phyloP scores from a whole-genome alignment of 2,888 invertebrate species.

The Allacma fusca region DNA sequence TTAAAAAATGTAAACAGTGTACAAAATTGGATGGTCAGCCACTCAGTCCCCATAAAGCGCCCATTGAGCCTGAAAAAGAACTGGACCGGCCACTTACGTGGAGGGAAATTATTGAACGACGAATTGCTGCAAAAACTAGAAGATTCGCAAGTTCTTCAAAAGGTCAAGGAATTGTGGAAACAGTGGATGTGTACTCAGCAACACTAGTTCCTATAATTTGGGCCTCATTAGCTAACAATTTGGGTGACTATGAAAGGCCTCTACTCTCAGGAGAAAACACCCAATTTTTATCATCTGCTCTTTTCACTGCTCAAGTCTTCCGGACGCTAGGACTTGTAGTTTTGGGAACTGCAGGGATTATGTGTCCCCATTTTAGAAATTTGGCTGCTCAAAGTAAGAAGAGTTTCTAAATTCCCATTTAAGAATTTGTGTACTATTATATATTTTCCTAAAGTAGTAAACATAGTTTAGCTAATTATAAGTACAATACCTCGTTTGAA shows the following conservation, averaged over 20 bases:
- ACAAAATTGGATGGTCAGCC: conserved; percentile 2
- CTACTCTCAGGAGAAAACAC: too few species aligned
- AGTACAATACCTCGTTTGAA: too few species aligned
- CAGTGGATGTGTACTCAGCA: conserved; percentile 53
- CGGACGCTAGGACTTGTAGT: conserved; percentile 54
- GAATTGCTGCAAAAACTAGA: conserved; percentile 57
- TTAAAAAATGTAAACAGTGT: conserved; percentile 27
- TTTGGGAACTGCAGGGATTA: conserved; percentile 52
- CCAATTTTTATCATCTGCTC: conserved; percentile 14
- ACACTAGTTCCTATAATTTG: conserved; percentile 55
- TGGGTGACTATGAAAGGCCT: conserved; percentile 27
- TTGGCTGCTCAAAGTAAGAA: conserved; percentile 55
- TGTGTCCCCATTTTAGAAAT: conserved; percentile 54
- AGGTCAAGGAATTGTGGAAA: conserved; percentile 42
- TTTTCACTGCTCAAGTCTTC: conserved; percentile 51
- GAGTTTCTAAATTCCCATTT: neutral
- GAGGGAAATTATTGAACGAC: conserved; percentile 56
- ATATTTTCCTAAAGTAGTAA: neutral
- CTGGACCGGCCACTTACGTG: conserved; percentile 40
- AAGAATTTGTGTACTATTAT: neutral
- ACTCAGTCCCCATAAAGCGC: neutral
- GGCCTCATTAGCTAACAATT: conserved; percentile 56
- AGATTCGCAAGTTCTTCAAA: conserved; percentile 50
- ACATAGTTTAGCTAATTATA: neutral
- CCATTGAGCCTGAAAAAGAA: neutral